These are phyloP conservation scores for Chouioia cunea DNA, from an alignment of 2,888 invertebrate species.

Conservation along the genomic window DNA sequence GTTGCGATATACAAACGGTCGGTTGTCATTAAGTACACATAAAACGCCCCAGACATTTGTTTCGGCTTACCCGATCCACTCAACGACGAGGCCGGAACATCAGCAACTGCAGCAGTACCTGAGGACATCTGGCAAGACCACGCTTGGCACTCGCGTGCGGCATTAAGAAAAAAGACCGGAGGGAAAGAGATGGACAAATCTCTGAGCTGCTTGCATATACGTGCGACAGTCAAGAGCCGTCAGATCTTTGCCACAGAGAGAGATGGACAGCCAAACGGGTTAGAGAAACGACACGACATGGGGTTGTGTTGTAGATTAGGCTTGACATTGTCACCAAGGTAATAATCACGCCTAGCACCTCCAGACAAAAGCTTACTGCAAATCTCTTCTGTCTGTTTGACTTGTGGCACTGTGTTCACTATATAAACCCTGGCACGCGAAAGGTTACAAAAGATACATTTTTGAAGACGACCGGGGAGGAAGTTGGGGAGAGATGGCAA, in stretches of 20 bases:
- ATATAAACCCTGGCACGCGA: not conserved
- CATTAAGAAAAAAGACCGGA: constrained; percentile 2
- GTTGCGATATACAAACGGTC: no score
- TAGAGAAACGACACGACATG: constrained; percentile 9
- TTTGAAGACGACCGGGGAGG: no score
- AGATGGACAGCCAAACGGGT: constrained; percentile 1
- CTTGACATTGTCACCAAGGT: constrained; percentile 35
- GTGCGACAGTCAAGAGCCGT: constrained; percentile 16
- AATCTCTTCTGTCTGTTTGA: constrained; percentile 19
- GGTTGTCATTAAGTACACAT: not conserved
- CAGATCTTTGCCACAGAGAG: constrained; percentile 20
- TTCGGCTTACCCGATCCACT: constrained; percentile 51
- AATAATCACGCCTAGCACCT: constrained; percentile 4
- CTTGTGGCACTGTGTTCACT: constrained; percentile 3
- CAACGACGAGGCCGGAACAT: no score
- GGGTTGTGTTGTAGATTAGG: constrained; percentile 38
- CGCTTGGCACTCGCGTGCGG: no score
- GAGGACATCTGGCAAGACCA: constrained; percentile 35
- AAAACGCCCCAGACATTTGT: constrained; percentile 49
- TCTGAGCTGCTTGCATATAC: constrained; percentile 2
- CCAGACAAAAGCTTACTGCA: not conserved
- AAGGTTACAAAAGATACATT: not conserved
- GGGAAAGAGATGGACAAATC: constrained; percentile 17
- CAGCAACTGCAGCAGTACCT: no score
- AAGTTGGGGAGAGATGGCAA: no score